Evolutionary conservation across 2,797 vertebrate species (phyloP).

Genomic region (Tauraco hartlaubi): DNA sequence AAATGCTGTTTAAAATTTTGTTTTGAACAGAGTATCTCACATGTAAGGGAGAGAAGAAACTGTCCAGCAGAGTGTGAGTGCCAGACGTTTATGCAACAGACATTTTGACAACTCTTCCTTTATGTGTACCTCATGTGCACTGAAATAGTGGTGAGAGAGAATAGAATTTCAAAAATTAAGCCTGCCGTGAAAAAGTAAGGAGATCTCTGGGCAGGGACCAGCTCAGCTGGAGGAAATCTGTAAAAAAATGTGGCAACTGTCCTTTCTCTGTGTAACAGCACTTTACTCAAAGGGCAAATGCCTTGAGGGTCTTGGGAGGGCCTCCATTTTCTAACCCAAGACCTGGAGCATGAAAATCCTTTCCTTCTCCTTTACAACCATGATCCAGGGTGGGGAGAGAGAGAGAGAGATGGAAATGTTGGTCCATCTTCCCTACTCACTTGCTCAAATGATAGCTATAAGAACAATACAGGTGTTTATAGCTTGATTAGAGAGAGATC

Average conservation of each 20-base stretch:
- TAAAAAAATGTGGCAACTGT: background rate
- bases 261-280: fast-evolving
- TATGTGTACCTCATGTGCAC: background rate
- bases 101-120: background rate
- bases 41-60: background rate
- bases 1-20: background rate
- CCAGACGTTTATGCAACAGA: background rate
- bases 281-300: background rate
- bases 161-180: background rate
- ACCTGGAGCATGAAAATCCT: background rate
- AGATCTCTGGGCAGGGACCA: background rate
- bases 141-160: background rate
- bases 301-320: too few relatives aligned
- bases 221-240: background rate
- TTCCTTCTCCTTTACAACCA: background rate
- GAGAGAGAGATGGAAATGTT: background rate
- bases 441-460: background rate
- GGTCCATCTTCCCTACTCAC: background rate
- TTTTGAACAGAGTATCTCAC: background rate
- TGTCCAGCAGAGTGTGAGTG: background rate
- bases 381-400: background rate
- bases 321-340: background rate
- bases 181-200: background rate
- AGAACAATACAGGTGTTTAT: background rate
- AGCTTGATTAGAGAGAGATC: background rate